phyloP scores from a whole-genome alignment of 2,888 invertebrate genomes.

The Malthinus flaveolus region DNA sequence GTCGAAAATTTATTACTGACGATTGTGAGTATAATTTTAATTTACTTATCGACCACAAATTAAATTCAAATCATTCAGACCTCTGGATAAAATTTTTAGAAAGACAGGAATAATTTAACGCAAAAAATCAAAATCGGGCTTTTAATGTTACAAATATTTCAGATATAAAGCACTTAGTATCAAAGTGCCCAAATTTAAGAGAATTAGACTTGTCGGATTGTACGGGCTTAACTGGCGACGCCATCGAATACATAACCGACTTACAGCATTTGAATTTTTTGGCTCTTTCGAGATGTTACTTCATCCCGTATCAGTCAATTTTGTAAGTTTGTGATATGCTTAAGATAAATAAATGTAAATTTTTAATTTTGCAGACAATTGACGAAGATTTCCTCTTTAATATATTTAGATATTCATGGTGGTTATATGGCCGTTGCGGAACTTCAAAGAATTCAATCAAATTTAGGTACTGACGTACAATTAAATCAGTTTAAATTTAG shows the following conservation, averaged over 20 bases:
- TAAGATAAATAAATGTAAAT: not conserved
- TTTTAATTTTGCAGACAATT: constrained; percentile 46
- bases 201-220: constrained; percentile 92
- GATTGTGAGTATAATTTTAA: constrained; percentile 61
- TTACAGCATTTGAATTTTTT: constrained; percentile 72
- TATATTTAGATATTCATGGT: constrained; percentile 82
- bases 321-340: constrained; percentile 59
- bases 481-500: constrained; percentile 80
- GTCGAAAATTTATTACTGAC: constrained; percentile 74
- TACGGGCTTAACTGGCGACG: constrained; percentile 66
- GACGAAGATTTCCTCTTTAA: constrained; percentile 64
- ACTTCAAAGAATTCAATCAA: constrained; percentile 58
- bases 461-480: constrained; percentile 62
- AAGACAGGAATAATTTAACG: no score
- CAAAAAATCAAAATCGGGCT: not conserved
- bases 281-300: constrained; percentile 80
- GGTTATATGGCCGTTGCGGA: constrained; percentile 69
- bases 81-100: no score
- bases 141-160: constrained; percentile 64
- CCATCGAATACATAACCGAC: constrained; percentile 62
- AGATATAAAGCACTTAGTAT: constrained; percentile 56
- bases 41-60: not conserved
- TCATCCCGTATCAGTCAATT: constrained; percentile 70
- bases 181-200: constrained; percentile 69
- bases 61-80: no score